Evolutionary conservation across 1,140 invertebrate genomes (phyloP).

Genomic region (Oryzaephilus surinamensis): DNA sequence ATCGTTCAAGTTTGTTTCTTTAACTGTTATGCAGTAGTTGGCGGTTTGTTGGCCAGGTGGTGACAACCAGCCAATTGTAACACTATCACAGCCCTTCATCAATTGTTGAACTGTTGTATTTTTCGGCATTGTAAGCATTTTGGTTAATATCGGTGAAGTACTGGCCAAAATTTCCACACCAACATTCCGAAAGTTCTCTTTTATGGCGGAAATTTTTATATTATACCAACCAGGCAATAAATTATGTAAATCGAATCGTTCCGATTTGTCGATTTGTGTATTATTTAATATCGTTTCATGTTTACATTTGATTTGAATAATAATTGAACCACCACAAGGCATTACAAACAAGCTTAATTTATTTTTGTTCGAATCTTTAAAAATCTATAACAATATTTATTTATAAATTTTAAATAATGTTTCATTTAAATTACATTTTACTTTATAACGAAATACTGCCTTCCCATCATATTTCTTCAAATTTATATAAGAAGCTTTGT

Average conservation of each 20-base stretch:
- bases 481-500: conserved; percentile 29
- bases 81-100: conserved; percentile 34
- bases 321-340: conserved; percentile 37
- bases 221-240: no score
- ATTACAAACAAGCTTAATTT: conserved; percentile 36
- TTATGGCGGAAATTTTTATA: conserved; percentile 27
- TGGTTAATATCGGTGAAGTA: neutral
- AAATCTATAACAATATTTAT: no score
- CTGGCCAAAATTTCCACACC: neutral
- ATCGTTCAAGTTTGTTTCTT: conserved; percentile 26
- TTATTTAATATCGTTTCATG: conserved; percentile 19
- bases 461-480: conserved; percentile 32
- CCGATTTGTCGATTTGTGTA: conserved; percentile 26
- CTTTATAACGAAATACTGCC: conserved; percentile 28
- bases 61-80: conserved; percentile 38
- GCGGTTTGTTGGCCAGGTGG: conserved; percentile 26
- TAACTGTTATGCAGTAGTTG: conserved; percentile 33
- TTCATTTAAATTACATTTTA: conserved; percentile 22
- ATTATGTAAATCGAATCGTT: conserved; percentile 21
- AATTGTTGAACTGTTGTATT: conserved; percentile 31
- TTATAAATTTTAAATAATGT: no score
- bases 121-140: conserved; percentile 10
- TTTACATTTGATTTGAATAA: conserved; percentile 27
- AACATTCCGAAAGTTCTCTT: conserved; percentile 27
- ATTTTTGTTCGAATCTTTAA: no score